Evolutionary conservation across 2,888 invertebrate genomes (phyloP), one percentile per base, ranked within the genome.

Genomic region (Thyatira batis): DNA sequence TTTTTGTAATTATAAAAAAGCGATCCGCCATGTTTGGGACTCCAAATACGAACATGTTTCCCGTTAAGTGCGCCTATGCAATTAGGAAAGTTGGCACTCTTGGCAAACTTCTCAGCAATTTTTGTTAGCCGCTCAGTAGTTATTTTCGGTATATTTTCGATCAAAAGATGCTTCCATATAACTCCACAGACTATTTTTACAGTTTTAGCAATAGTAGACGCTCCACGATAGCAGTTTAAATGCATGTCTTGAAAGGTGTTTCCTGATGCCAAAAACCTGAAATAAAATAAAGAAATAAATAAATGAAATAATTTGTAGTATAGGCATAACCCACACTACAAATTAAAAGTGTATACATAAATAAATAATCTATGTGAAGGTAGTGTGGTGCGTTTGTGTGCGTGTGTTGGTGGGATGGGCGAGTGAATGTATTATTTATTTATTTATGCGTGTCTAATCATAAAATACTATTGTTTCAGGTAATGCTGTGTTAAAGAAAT

Each of bases 71-170:
- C 64, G 44, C 57, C 57, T 44, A 65, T 50, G 53, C 66, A 66
- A 58, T 66, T 55, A 52, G 60, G 61, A 52, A 65, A 63, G 52
- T 65, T 57, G 46, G 63, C 50, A 49, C 58, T 57, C 50, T 45
- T 53, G 56, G 58, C 53, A 63, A 69, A 69, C 53, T 55, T 58
- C 52, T 64, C 57, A 52, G 58, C 68, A 55, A 66, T 30, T 9
- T 30, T 6, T 27, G 6, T 6, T 1, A 27, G 6, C 1, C 6
- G 27, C 3, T 27, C 27, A 9, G 2, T 6, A 10, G 3, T 4
- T 27, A 27, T 27, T 27, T 2, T 27, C 27, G 27, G 27, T 6
- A 27, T 27, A 4, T 10, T 4, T 27, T 27, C 27, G 1, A 1
- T 4, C 10, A 27, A 27, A 27, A 27, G 27, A 6, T 52, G 49